Base-by-base conservation (phyloP, 1,140 invertebrate genomes). In the Galendromus occidentalis region DNA sequence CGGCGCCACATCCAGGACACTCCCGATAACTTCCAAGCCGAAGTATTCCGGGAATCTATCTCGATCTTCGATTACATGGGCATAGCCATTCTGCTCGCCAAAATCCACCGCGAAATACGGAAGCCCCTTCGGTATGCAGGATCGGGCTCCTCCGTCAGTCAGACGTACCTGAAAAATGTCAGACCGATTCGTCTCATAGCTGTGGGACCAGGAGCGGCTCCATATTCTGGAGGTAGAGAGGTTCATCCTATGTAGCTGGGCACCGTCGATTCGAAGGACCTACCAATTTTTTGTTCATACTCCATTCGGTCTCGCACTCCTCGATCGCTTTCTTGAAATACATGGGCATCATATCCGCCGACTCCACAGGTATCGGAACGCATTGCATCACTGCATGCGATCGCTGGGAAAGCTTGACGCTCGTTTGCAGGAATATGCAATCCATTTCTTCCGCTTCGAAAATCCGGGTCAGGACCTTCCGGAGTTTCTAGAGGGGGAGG, bases 61-160 rank as follows among this genome's bases (percentile, higher is more conserved):
- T 74, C 92, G 86, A 77, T 98, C 88, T 78, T 98, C 94, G 72
- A 98, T 93, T 0, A 96, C 86, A 78, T 97, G 93, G 66, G 90
- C 93, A 78, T 87, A 97, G 2, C 94, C 94, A 63, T 90, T 82
- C 7, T 74, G 66, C 76, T 83, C 82, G 30, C 88, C 93, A 81
- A 98, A 97, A 75, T 91, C 84, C 0, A 98, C 85, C 78, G 82
- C 82, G 76, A 98, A 94, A 75, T 97, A 98, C 0, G 92, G 85
- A 65, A 98, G 82, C 5, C 88, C 91, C 78, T 93, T 94, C 7
- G 93, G 94, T 66, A 98, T 69, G 75, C 76, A 67, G 22, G 71
- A 70, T 42, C 44, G 44, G 66, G 22, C 33, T 20, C 29, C 42
- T 30, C n/a, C 30, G 44, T 30, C 64, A 5, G 30, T 66, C 42